A percentile compares a stretch with the other conserved stretches of the same genome.
Evolutionary conservation across 1,140 invertebrate species (phyloP).

Genomic region (Nymphalis io): DNA sequence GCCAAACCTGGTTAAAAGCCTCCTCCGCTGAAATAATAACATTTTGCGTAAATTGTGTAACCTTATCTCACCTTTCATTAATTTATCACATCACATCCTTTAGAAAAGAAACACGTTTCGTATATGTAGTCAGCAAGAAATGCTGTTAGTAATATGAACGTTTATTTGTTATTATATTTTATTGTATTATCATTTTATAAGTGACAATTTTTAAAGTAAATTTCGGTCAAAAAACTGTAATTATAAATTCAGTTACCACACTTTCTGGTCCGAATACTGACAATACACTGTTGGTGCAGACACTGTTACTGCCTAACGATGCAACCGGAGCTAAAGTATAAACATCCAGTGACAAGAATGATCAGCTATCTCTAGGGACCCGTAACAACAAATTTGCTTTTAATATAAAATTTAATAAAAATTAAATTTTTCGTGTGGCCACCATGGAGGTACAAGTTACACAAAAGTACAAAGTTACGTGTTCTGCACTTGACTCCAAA

Average conservation of each 20-base stretch:
- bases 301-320: conserved; percentile 55
- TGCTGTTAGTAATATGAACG: too few species aligned
- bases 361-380: conserved; percentile 38
- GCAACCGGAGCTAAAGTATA: conserved; percentile 71
- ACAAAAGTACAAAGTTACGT: too few species aligned
- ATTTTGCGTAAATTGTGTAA: not conserved
- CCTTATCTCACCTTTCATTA: not conserved
- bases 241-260: conserved; percentile 42
- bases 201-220: too few species aligned
- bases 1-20: too few species aligned
- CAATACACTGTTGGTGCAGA: conserved; percentile 60
- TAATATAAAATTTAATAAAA: too few species aligned
- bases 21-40: not conserved
- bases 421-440: conserved; percentile 48
- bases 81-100: not conserved
- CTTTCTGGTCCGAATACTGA: conserved; percentile 60
- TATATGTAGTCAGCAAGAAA: too few species aligned
- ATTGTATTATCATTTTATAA: too few species aligned
- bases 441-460: conserved; percentile 36
- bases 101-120: not conserved
- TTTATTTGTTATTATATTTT: too few species aligned
- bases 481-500: too few species aligned
- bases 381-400: conserved; percentile 41
- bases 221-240: not conserved
- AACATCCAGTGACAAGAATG: conserved; percentile 74